Evolutionary conservation across 1,140 invertebrate species (phyloP), one percentile per base, ranked within the genome.

Genomic region (Drosophila leontia): DNA sequence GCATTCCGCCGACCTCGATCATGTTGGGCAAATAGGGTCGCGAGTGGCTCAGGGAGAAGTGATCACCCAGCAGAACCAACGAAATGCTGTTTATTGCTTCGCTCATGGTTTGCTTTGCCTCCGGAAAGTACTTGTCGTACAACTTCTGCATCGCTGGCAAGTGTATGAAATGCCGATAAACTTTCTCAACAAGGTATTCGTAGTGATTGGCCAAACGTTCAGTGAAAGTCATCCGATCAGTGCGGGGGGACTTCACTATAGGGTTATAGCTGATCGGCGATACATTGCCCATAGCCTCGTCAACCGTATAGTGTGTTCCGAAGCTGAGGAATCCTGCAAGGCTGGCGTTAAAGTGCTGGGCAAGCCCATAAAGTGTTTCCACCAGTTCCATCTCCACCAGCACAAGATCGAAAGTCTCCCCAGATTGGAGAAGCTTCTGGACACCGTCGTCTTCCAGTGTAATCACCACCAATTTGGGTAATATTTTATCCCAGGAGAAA

Each of bases 1-100:
- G 95, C 47, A 95, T 77, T 1, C 95, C 95, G 1, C 95, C 95
- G 9, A 95, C 91, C 69, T 95, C 94, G 26, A 95, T 92, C 35
- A 95, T 93, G 79, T 93, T 94, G 3, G 94, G 94, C 3, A 94
- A 59, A 34, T 93, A 85, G 0, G 94, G 94, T 19, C 93, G 90
- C 1, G 94, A 92, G 17, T 93, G 91, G 26, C 93, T 93, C n/a
- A 95, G 74, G 0, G 93, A 84, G 47, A 93, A 94, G 75, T 95
- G 94, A 17, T 93, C 93, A 59, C 95, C 95, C 7, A 94, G 76
- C 51, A 95, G 83, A n/a, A 95, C 74, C 67, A 95, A 75, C 13
- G 93, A 86, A 3, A 91, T 92, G 50, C 93, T 94, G 48, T 92
- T 93, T 29, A 79, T 44, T 1, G 92, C 61, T 12, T 93, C 80